Conservation (phyloP, 2,888 invertebrate species). For the Hypomecis punctinalis region DNA sequence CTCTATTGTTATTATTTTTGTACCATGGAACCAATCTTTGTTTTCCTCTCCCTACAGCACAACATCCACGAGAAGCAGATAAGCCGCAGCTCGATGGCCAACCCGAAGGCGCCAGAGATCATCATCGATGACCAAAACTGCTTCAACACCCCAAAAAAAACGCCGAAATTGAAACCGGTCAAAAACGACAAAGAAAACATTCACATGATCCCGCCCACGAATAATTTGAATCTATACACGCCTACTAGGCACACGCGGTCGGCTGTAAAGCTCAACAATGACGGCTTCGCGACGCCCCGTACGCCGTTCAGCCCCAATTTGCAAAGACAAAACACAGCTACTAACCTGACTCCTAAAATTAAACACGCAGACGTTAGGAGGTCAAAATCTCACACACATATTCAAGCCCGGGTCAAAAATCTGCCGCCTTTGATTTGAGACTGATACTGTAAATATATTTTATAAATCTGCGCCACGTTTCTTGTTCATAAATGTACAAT, state of each 20-base stretch:
- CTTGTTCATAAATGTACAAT: conserved; percentile 9
- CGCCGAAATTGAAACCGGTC: conserved; percentile 55
- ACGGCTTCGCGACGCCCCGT: conserved; percentile 75
- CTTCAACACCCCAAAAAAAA: conserved; percentile 64
- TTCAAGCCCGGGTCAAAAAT: conserved; percentile 65
- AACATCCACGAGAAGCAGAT: conserved; percentile 79
- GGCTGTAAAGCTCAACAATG: conserved; percentile 68
- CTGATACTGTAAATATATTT: background rate
- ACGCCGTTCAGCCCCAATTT: conserved; percentile 73
- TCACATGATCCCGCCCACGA: conserved; percentile 66
- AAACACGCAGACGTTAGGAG: conserved; percentile 63
- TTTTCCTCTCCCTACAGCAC: conserved; percentile 66
- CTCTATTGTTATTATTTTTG: too few species aligned
- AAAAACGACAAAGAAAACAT: conserved; percentile 14
- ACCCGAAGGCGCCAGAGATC: conserved; percentile 39
- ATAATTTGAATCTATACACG: conserved; percentile 63
- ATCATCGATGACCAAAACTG: conserved; percentile 48
- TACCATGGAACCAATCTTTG: background rate
- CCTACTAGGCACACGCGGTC: conserved; percentile 74
- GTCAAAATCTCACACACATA: conserved; percentile 74
- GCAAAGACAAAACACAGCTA: conserved; percentile 64
- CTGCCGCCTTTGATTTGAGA: conserved; percentile 71
- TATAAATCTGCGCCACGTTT: background rate
- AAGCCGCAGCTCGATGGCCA: conserved; percentile 82
- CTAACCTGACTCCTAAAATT: conserved; percentile 58